Conservation (phyloP, 2,888 invertebrate species). For the Trilocha varians region DNA sequence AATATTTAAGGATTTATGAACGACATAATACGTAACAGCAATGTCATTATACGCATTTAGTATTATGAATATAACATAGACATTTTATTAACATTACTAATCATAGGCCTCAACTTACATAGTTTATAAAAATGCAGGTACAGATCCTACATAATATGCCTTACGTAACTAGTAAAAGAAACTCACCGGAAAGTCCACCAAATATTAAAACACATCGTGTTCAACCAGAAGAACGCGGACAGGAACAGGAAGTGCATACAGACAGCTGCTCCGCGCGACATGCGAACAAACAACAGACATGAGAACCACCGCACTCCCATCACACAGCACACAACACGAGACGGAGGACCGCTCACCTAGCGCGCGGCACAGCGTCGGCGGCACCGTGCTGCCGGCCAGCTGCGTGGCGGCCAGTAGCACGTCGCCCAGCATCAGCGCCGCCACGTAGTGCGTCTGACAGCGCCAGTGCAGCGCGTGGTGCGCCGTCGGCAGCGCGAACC, state of each 20-base stretch:
- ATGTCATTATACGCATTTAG: too few species aligned
- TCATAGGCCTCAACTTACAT: too few species aligned
- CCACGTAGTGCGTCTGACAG: slow-evolving; percentile 90
- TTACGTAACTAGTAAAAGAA: too few species aligned
- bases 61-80: too few species aligned
- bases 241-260: slow-evolving; percentile 91
- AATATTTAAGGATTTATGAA: too few species aligned
- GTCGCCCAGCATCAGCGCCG: slow-evolving; percentile 86
- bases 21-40: too few species aligned
- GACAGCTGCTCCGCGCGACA: slow-evolving; percentile 75
- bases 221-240: slow-evolving; percentile 94
- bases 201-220: slow-evolving; percentile 95
- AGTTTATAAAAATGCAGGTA: neutral
- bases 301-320: slow-evolving; percentile 6
- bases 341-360: slow-evolving; percentile 75
- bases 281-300: slow-evolving; percentile 23
- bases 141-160: slow-evolving; percentile 5
- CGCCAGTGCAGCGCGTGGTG: slow-evolving; percentile 92
- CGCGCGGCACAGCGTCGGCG: slow-evolving; percentile 75
- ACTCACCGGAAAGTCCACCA: slow-evolving; percentile 94
- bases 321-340: neutral
- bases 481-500: slow-evolving; percentile 84
- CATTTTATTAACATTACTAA: too few species aligned
- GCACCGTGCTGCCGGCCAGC: slow-evolving; percentile 76
- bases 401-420: slow-evolving; percentile 85